These are phyloP conservation scores for Danio choprae DNA, from an alignment of 2,797 vertebrate genomes.

Conservation along the genomic window DNA sequence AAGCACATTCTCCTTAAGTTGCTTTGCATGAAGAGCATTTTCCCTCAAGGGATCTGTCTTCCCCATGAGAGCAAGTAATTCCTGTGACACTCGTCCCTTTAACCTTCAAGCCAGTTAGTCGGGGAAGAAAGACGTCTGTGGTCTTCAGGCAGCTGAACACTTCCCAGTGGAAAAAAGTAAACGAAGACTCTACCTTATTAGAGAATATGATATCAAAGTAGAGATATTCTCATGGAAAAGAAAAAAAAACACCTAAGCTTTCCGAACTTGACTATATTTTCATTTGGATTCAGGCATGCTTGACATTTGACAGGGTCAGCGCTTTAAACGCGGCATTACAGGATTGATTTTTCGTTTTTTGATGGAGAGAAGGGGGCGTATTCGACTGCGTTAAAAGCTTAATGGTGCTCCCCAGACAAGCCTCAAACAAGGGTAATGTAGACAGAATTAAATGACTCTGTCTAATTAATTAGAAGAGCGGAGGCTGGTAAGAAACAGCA, in stretches of 20 bases:
- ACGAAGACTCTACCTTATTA: slow-evolving; percentile 18
- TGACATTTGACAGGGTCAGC: slow-evolving; percentile 15
- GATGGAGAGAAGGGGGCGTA: slow-evolving; percentile 9
- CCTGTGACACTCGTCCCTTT: slow-evolving; percentile 61
- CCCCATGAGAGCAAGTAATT: slow-evolving; percentile 52
- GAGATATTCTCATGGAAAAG: not conserved
- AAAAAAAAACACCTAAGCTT: slow-evolving; percentile 30
- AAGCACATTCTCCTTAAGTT: slow-evolving; percentile 65
- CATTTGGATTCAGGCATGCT: slow-evolving; percentile 4
- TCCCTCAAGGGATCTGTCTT: slow-evolving; percentile 47
- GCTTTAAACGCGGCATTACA: not conserved
- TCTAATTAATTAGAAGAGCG: slow-evolving; percentile 68
- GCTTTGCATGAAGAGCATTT: slow-evolving; percentile 59
- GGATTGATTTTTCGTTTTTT: slow-evolving; percentile 30
- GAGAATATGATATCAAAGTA: not conserved
- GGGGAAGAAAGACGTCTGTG: slow-evolving; percentile 26
- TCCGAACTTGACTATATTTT: not conserved
- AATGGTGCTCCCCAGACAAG: slow-evolving; percentile 37
- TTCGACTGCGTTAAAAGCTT: slow-evolving; percentile 34
- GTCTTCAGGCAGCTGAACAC: slow-evolving; percentile 16
- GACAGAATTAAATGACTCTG: slow-evolving; percentile 50
- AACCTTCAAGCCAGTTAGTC: slow-evolving; percentile 61
- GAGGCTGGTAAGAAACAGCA: slow-evolving; percentile 62
- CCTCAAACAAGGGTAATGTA: slow-evolving; percentile 45
- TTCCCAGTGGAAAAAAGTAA: not conserved